Percentiles rank a stretch among this genome's conserved stretches.
phyloP scores from a whole-genome alignment of 2,888 invertebrate species.

The Cerceris rybyensis region DNA sequence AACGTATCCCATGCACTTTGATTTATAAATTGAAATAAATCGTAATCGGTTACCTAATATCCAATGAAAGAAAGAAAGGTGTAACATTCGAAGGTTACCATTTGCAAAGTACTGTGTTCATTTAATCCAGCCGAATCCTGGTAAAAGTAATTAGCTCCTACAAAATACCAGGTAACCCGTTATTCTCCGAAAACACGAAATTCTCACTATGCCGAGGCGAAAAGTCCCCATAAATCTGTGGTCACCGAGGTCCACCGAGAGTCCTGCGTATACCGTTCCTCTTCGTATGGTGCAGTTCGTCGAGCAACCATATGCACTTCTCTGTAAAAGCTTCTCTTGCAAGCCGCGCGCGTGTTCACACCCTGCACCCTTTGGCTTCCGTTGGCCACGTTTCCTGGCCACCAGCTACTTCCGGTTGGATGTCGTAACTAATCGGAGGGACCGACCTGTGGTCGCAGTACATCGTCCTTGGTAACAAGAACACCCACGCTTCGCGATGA shows the following conservation, averaged over 20 bases:
- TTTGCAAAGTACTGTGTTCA: too few species aligned
- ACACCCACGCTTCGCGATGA: slow-evolving; percentile 17
- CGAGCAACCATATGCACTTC: slow-evolving; percentile 32
- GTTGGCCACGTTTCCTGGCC: not conserved
- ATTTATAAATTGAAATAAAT: too few species aligned
- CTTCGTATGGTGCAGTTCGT: slow-evolving; percentile 34
- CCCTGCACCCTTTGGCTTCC: slow-evolving; percentile 6
- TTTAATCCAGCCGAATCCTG: too few species aligned
- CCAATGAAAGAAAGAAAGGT: too few species aligned
- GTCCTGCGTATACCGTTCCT: slow-evolving; percentile 54
- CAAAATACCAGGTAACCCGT: slow-evolving; percentile 9
- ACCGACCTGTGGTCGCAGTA: slow-evolving; percentile 10
- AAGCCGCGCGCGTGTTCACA: not conserved
- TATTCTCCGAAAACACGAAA: slow-evolving; percentile 50
- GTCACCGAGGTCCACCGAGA: slow-evolving; percentile 53
- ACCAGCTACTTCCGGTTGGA: slow-evolving; percentile 1
- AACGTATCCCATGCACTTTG: not conserved
- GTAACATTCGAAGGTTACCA: too few species aligned
- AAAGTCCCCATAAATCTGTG: slow-evolving; percentile 54
- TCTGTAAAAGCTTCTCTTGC: slow-evolving; percentile 22
- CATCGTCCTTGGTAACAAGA: slow-evolving; percentile 1
- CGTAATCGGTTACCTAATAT: too few species aligned
- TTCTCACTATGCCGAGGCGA: slow-evolving; percentile 41
- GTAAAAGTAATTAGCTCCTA: slow-evolving; percentile 37
- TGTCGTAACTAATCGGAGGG: slow-evolving; percentile 23